A percentile compares a stretch with the other conserved stretches of the same genome.
phyloP scores from a whole-genome alignment of 2,113 vertebrate genomes.

The Lethenteron reissneri region DNA sequence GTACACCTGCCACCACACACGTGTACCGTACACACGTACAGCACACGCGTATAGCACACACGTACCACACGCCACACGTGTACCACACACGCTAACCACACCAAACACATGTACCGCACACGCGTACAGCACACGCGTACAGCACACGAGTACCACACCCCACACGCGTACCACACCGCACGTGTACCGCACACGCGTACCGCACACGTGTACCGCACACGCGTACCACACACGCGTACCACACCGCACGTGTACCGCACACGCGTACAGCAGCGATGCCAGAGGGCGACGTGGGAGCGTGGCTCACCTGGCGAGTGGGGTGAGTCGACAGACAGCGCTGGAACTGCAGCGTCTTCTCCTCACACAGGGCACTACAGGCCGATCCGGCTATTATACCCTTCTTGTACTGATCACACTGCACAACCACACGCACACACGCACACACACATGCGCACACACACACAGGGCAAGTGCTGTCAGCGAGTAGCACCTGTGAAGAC shows the following conservation, averaged over 20 bases:
- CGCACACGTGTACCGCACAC: too few relatives aligned
- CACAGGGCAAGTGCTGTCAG: conserved; percentile 9
- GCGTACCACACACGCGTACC: too few relatives aligned
- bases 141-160: not conserved
- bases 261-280: not conserved
- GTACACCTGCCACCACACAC: conserved; percentile 39
- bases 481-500: not conserved
- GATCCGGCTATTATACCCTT: conserved; percentile 82
- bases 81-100: not conserved
- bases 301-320: conserved; percentile 50
- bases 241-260: too few relatives aligned
- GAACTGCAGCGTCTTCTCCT: conserved; percentile 41
- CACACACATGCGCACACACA: conserved; percentile 8
- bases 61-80: not conserved
- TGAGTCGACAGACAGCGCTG: conserved; percentile 55
- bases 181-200: too few relatives aligned
- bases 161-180: not conserved
- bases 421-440: conserved; percentile 9
- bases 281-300: not conserved
- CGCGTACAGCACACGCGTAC: not conserved
- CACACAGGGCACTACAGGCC: conserved; percentile 59
- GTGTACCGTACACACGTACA: not conserved
- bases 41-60: not conserved
- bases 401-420: conserved; percentile 77
- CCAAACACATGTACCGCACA: not conserved